phyloP scores from a whole-genome alignment of 1,140 invertebrate species.

The Monomorium pharaonis region DNA sequence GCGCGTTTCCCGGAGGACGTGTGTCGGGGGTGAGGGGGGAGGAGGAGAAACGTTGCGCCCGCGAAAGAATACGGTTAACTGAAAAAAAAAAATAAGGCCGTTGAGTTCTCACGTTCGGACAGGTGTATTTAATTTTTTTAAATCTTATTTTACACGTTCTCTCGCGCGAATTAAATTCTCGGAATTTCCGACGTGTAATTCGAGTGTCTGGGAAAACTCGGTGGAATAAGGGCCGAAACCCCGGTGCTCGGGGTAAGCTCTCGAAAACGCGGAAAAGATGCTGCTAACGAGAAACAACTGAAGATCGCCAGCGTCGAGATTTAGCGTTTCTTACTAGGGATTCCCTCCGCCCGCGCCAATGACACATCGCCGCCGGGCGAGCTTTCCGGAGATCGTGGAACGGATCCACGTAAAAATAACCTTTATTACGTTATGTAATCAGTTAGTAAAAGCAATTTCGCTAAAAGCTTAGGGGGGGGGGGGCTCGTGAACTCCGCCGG shows the following conservation, averaged over 20 bases:
- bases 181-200: background rate
- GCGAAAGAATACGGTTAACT: background rate
- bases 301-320: background rate
- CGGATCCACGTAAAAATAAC: slow-evolving; percentile 65
- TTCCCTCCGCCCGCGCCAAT: slow-evolving; percentile 28
- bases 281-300: background rate
- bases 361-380: slow-evolving; percentile 56
- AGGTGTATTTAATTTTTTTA: background rate
- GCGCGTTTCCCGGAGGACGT: background rate
- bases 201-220: background rate
- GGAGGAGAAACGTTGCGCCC: background rate
- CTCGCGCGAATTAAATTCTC: background rate
- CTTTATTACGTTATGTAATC: slow-evolving; percentile 74
- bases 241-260: background rate
- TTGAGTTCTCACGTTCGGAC: background rate
- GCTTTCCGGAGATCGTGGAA: slow-evolving; percentile 59
- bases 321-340: slow-evolving; percentile 23
- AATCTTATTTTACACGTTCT: background rate
- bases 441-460: slow-evolving; percentile 75
- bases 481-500: slow-evolving; percentile 36
- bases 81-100: background rate
- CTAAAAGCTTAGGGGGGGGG: slow-evolving; percentile 66
- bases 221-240: too few relatives aligned
- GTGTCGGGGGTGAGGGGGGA: too few relatives aligned
- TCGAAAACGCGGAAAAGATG: background rate